Conservation (phyloP, 2,888 invertebrate genomes). For the Lasioglossum vierecki region DNA sequence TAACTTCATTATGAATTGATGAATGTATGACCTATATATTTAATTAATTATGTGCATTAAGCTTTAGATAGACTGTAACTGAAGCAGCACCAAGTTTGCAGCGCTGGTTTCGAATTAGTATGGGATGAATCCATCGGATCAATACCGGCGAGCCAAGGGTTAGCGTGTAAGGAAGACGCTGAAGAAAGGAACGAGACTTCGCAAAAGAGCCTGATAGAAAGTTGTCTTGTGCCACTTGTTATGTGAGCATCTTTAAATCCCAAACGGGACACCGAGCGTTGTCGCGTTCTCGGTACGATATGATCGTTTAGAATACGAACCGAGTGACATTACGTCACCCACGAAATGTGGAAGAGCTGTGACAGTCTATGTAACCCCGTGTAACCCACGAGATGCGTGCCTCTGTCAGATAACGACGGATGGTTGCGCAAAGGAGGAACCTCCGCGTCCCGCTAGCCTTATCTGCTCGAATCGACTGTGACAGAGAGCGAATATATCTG, state of each 20-base stretch:
- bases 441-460: not conserved
- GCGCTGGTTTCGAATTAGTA: not conserved
- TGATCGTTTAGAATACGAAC: not conserved
- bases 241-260: conserved; percentile 44
- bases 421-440: not conserved
- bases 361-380: not conserved
- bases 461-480: not conserved
- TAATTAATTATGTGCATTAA: too few relatives aligned
- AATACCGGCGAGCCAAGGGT: not conserved
- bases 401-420: not conserved
- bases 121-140: not conserved
- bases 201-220: conserved; percentile 55
- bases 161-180: not conserved
- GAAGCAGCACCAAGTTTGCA: not conserved
- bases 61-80: not conserved
- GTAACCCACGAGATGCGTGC: not conserved
- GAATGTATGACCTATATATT: too few relatives aligned
- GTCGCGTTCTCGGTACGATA: conserved; percentile 1
- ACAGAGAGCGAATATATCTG: not conserved
- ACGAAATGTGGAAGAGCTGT: not conserved
- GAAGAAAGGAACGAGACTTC: not conserved
- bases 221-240: conserved; percentile 68
- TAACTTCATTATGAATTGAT: too few relatives aligned
- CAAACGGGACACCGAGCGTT: conserved; percentile 33
- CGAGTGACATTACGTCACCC: conserved; percentile 13